Conservation (phyloP, 2,888 invertebrate species). For the Sabatieria punctata region DNA sequence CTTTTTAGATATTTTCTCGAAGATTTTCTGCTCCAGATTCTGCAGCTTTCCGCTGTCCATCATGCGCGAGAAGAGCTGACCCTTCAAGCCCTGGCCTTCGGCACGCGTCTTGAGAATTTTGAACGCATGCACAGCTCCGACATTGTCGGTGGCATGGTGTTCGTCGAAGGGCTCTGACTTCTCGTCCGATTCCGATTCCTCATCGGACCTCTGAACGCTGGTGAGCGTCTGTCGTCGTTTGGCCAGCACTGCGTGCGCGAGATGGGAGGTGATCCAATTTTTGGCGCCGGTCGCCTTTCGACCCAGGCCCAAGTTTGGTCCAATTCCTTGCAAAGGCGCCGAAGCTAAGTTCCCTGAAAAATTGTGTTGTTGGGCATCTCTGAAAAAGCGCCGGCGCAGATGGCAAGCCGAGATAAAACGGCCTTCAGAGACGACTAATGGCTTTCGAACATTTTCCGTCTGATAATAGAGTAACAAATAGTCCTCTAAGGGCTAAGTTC, state of each 20-base stretch:
- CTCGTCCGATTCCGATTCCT: neutral
- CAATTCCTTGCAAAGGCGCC: too few species aligned
- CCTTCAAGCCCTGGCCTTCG: neutral
- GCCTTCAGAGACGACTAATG: too few species aligned
- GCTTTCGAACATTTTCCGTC: too few species aligned
- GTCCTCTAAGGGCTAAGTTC: too few species aligned
- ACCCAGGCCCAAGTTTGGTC: too few species aligned
- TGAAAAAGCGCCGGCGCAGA: too few species aligned
- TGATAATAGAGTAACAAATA: too few species aligned
- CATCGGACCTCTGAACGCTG: neutral
- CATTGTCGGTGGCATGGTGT: neutral
- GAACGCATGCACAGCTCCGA: neutral
- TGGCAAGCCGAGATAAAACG: too few species aligned
- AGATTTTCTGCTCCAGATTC: neutral
- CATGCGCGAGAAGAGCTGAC: neutral
- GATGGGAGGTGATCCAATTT: neutral
- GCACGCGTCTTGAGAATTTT: neutral
- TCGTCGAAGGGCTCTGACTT: neutral
- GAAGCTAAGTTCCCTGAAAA: too few species aligned
- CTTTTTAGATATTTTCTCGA: neutral
- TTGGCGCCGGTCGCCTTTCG: neutral
- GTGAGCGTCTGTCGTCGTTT: neutral
- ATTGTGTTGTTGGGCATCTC: too few species aligned
- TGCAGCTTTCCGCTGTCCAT: neutral
- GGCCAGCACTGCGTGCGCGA: neutral